These are phyloP conservation scores for Cassiopea xamachana DNA, from an alignment of 30 jellyfish, hydroid and myxozoan genomes.

Conservation along the genomic window DNA sequence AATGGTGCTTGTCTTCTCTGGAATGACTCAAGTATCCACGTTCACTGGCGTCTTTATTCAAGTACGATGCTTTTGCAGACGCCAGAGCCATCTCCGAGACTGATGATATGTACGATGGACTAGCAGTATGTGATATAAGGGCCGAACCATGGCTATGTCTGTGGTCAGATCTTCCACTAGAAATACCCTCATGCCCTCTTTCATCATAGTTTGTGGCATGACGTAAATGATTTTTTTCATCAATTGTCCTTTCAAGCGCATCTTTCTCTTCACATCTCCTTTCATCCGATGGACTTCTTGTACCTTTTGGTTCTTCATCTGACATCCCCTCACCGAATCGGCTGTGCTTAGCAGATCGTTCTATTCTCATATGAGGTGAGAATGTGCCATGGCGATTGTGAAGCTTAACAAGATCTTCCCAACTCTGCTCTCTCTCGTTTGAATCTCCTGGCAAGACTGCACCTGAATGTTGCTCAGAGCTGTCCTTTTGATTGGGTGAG, in stretches of 20 bases:
- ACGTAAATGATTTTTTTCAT: not conserved
- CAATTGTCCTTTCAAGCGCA: not conserved
- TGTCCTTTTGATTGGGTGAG: constrained; percentile 46
- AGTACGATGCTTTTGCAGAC: constrained; percentile 57
- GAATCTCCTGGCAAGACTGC: not conserved
- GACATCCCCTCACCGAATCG: constrained; percentile 1
- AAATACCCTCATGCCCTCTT: not conserved
- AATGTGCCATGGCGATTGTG: constrained; percentile 10
- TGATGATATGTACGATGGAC: constrained; percentile 46
- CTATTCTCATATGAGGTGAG: constrained; percentile 20
- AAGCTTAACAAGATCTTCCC: constrained; percentile 19
- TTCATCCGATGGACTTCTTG: constrained; percentile 10
- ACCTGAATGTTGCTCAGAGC: constrained; percentile 7
- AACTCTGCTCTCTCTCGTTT: constrained; percentile 8
- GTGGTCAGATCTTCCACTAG: constrained; percentile 15
- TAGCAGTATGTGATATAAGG: constrained; percentile 7
- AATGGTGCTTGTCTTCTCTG: constrained; percentile 38
- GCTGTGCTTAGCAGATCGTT: not conserved
- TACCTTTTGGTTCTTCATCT: not conserved
- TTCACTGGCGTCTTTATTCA: constrained; percentile 42
- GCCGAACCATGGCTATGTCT: constrained; percentile 17
- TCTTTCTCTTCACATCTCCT: not conserved
- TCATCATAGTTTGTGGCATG: not conserved
- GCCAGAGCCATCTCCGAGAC: constrained; percentile 53
- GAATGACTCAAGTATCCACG: constrained; percentile 5